phyloP scores from a whole-genome alignment of 2,888 invertebrate species.

The Bombylius discolor region DNA sequence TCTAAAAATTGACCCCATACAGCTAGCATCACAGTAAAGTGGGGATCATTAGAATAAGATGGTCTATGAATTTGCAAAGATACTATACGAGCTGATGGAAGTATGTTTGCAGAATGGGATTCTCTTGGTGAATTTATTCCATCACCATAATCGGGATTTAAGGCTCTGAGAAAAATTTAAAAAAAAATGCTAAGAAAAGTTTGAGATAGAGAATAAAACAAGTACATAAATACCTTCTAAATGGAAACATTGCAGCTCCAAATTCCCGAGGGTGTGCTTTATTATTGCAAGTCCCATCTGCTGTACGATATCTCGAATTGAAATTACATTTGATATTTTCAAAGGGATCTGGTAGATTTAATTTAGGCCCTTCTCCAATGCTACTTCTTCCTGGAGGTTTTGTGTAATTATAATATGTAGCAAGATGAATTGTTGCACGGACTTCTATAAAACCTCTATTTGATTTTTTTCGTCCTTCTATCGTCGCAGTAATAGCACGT shows the following conservation, averaged over 20 bases:
- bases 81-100: slow-evolving; percentile 65
- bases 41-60: slow-evolving; percentile 56
- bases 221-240: slow-evolving; percentile 39
- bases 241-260: slow-evolving; percentile 64
- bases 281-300: slow-evolving; percentile 70
- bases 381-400: slow-evolving; percentile 26
- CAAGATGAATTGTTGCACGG: slow-evolving; percentile 49
- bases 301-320: slow-evolving; percentile 46
- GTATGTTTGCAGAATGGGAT: slow-evolving; percentile 37
- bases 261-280: slow-evolving; percentile 45
- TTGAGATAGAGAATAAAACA: background rate
- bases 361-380: slow-evolving; percentile 32
- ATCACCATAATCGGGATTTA: slow-evolving; percentile 64
- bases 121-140: slow-evolving; percentile 54
- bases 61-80: slow-evolving; percentile 62
- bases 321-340: slow-evolving; percentile 32
- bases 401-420: slow-evolving; percentile 39
- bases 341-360: slow-evolving; percentile 23
- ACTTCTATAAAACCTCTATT: slow-evolving; percentile 54
- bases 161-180: slow-evolving; percentile 27
- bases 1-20: slow-evolving; percentile 83
- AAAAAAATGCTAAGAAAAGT: no score
- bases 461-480: slow-evolving; percentile 47
- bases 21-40: slow-evolving; percentile 72
- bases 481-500: slow-evolving; percentile 50